phyloP scores from a whole-genome alignment of 2,113 vertebrate genomes.

The Protobothrops mucrosquamatus region DNA sequence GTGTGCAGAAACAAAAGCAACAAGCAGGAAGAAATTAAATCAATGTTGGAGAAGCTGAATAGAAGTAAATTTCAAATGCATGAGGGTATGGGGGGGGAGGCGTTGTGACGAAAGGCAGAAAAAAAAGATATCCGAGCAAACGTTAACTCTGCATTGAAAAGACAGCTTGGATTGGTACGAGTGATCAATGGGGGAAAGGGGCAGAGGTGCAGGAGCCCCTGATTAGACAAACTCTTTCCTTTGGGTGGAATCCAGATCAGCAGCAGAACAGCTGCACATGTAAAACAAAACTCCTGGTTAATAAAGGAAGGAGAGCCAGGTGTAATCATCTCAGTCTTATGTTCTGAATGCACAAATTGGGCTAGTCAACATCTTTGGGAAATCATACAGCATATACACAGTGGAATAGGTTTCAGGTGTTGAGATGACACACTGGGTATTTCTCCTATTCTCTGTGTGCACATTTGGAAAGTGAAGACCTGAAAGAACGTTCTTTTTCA shows the following conservation, averaged over 20 bases:
- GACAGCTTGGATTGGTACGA: conserved; percentile 24
- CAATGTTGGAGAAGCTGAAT: conserved; percentile 4
- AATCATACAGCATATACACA: conserved; percentile 9
- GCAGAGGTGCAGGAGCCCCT: not conserved
- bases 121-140: not conserved
- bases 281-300: conserved; percentile 53
- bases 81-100: not conserved
- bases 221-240: conserved; percentile 25
- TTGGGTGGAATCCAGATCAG: conserved; percentile 48
- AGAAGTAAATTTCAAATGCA: conserved; percentile 30
- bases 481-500: not conserved
- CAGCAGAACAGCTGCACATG: conserved; percentile 43
- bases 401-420: not conserved
- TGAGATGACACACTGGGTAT: not conserved
- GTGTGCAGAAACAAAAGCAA: not conserved
- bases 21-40: conserved; percentile 9
- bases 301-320: conserved; percentile 30
- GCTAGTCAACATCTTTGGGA: conserved; percentile 36
- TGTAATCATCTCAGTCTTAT: conserved; percentile 18
- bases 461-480: not conserved
- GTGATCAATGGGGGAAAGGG: conserved; percentile 30
- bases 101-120: not conserved
- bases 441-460: not conserved
- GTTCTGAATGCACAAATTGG: conserved; percentile 42
- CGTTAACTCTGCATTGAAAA: conserved; percentile 36